A percentile compares a stretch with the other conserved stretches of the same genome.
Evolutionary conservation across 2,797 vertebrate genomes (phyloP).

Genomic region (Strix occidentalis): DNA sequence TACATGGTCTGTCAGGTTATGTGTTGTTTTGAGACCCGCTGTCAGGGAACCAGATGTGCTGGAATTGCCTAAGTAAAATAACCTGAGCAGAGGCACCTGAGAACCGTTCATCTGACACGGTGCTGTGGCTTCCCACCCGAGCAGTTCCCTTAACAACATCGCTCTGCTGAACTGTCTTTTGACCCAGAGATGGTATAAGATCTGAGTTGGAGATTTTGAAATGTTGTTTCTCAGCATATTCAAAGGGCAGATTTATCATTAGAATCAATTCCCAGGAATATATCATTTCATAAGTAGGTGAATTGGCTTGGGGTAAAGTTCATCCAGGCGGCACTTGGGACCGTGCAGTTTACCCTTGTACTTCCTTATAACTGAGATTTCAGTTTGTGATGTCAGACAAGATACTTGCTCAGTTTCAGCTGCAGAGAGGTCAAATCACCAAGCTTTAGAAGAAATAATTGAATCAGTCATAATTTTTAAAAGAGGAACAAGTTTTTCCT

Average conservation of each 20-base stretch:
- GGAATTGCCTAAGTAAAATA: background rate
- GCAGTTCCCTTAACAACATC: background rate
- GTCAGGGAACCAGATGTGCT: constrained; percentile 17
- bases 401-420: background rate
- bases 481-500: background rate
- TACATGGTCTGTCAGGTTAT: background rate
- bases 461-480: background rate
- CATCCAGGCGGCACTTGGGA: background rate
- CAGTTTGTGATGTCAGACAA: background rate
- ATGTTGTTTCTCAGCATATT: background rate
- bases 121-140: background rate
- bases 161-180: background rate
- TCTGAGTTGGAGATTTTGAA: background rate
- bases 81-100: background rate
- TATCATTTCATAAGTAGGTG: constrained; percentile 45
- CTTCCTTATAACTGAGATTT: background rate
- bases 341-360: background rate
- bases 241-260: constrained; percentile 40
- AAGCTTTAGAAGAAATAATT: background rate
- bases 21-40: constrained; percentile 3
- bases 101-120: background rate
- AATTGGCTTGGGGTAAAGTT: constrained; percentile 47
- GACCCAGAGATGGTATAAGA: constrained; percentile 8
- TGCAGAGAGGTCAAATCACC: background rate
- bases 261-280: constrained; percentile 14